A percentile compares a stretch with the other conserved stretches of the same genome.
Evolutionary conservation across 1,140 invertebrate species (phyloP).

Genomic region (Trachelipus rathkii): DNA sequence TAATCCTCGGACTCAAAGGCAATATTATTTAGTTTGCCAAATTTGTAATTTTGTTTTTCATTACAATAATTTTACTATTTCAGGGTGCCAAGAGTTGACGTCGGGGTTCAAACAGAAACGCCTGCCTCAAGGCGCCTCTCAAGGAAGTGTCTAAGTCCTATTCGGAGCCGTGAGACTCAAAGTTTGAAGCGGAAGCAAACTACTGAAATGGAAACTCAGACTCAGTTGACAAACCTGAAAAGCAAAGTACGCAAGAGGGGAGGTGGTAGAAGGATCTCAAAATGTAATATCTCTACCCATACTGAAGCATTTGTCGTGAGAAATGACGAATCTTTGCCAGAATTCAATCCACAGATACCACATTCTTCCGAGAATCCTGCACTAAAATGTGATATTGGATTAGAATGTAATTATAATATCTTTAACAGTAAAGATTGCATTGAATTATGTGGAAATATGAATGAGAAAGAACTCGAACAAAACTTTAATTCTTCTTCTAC

Average conservation of each 20-base stretch:
- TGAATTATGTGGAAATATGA: not conserved
- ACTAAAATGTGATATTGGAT: not conserved
- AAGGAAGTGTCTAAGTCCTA: not conserved
- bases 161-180: not conserved
- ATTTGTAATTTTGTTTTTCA: too few relatives aligned
- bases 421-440: not conserved
- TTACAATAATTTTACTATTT: not conserved
- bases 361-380: not conserved
- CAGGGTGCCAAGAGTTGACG: not conserved
- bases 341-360: too few relatives aligned
- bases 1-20: too few relatives aligned
- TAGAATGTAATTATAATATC: not conserved
- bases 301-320: not conserved
- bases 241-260: not conserved
- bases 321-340: not conserved
- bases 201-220: not conserved
- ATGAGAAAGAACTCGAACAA: not conserved
- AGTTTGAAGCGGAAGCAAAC: not conserved
- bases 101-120: not conserved
- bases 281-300: not conserved
- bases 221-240: not conserved
- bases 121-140: not conserved
- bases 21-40: too few relatives aligned
- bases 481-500: not conserved
- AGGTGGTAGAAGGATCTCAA: not conserved